These are phyloP conservation scores for Coregonus suidteri DNA, from an alignment of 2,797 vertebrate genomes.

Conservation along the genomic window DNA sequence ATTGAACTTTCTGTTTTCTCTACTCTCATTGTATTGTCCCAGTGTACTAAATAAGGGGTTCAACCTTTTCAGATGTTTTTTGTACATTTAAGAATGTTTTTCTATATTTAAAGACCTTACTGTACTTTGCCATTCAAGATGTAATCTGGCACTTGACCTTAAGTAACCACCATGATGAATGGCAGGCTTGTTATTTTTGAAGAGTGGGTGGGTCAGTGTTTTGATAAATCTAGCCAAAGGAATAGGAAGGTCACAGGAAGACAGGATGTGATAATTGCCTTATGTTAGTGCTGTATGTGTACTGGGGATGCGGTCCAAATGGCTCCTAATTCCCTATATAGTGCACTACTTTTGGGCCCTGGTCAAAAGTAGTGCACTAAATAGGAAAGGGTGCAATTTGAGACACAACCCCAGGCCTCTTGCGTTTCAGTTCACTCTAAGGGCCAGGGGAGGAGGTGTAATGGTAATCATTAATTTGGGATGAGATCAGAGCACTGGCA, in stretches of 20 bases:
- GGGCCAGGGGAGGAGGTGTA: not conserved
- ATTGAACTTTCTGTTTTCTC: not conserved
- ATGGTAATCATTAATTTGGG: not conserved
- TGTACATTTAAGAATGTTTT: not conserved
- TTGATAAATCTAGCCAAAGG: conserved; percentile 42
- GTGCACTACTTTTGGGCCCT: not conserved
- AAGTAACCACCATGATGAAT: conserved; percentile 16
- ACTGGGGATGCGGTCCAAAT: not conserved
- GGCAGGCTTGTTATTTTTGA: conserved; percentile 15
- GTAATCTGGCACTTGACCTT: not conserved
- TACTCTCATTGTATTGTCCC: not conserved
- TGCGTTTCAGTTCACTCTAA: not conserved
- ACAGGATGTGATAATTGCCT: conserved; percentile 37
- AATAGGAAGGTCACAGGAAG: conserved; percentile 40
- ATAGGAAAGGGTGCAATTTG: not conserved
- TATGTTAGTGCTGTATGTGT: not conserved
- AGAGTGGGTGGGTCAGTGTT: conserved; percentile 26
- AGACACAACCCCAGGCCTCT: not conserved
- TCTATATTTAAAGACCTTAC: not conserved
- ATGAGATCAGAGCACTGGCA: not conserved
- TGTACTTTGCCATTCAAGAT: not conserved
- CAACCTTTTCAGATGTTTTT: not conserved
- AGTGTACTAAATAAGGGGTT: not conserved
- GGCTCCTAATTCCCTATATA: not conserved
- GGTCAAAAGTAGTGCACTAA: not conserved